These are phyloP conservation scores for Lordiphosa stackelbergi DNA, from an alignment of 1,140 invertebrate species.

Conservation along the genomic window DNA sequence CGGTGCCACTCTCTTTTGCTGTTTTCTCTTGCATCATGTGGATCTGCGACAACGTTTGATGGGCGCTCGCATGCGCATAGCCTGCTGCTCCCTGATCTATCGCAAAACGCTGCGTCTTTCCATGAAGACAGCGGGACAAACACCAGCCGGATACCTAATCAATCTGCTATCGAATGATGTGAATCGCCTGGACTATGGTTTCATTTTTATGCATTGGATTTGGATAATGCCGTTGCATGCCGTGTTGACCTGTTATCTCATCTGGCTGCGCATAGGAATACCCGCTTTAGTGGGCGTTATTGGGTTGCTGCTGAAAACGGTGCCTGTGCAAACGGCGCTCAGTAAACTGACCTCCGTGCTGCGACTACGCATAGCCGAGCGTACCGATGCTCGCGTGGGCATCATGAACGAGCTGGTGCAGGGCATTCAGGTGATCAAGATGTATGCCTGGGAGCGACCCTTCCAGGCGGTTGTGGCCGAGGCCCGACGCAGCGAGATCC, in stretches of 20 bases:
- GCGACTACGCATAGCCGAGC: slow-evolving; percentile 79
- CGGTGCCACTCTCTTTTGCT: slow-evolving; percentile 54
- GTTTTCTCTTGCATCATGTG: slow-evolving; percentile 75
- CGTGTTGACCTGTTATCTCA: slow-evolving; percentile 80
- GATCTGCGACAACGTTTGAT: slow-evolving; percentile 71
- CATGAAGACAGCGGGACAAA: slow-evolving; percentile 82
- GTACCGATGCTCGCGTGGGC: slow-evolving; percentile 85
- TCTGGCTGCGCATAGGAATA: slow-evolving; percentile 84
- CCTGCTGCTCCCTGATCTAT: slow-evolving; percentile 81
- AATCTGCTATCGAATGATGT: slow-evolving; percentile 91
- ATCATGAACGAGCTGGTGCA: slow-evolving; percentile 89
- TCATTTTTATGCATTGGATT: slow-evolving; percentile 81
- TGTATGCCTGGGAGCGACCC: slow-evolving; percentile 88
- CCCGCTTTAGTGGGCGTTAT: slow-evolving; percentile 85
- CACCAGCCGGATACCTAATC: slow-evolving; percentile 88
- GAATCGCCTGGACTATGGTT: slow-evolving; percentile 81
- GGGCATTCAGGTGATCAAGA: slow-evolving; percentile 87
- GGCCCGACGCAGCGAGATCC: slow-evolving; percentile 82
- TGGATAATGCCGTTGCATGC: slow-evolving; percentile 86
- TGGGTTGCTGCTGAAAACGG: slow-evolving; percentile 80
- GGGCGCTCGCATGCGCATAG: slow-evolving; percentile 79
- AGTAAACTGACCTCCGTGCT: slow-evolving; percentile 78
- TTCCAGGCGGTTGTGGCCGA: slow-evolving; percentile 80
- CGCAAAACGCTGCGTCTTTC: slow-evolving; percentile 82
- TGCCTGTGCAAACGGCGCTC: slow-evolving; percentile 83